Evolutionary conservation across 2,113 vertebrate species (phyloP).

Genomic region (Psittacus erithacus): DNA sequence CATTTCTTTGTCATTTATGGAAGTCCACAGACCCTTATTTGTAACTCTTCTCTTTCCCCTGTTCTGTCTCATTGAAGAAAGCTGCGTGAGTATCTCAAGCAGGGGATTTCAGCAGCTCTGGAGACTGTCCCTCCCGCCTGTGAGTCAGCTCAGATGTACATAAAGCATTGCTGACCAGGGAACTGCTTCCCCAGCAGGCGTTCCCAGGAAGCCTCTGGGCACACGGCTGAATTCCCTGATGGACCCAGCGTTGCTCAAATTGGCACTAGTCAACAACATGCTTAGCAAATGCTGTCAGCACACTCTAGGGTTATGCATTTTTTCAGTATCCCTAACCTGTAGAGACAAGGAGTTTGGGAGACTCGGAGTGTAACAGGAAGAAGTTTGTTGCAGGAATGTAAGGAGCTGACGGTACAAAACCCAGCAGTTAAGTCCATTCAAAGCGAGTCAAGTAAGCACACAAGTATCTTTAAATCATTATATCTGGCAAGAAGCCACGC

Average conservation of each 20-base stretch:
- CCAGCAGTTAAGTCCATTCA: not conserved
- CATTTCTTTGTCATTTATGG: not conserved
- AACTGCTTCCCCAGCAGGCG: not conserved
- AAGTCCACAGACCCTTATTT: not conserved
- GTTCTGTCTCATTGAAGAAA: not conserved
- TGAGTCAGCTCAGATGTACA: not conserved
- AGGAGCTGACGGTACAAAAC: not conserved
- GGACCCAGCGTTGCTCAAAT: not conserved
- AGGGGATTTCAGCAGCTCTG: not conserved
- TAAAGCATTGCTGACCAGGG: not conserved
- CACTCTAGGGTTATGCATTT: conserved; percentile 27
- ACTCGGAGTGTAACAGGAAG: not conserved
- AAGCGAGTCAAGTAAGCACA: conserved; percentile 15
- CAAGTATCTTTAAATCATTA: conserved; percentile 22
- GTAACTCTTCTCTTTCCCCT: not conserved
- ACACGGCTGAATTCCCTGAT: not conserved
- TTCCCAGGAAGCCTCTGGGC: not conserved
- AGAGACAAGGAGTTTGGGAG: conserved; percentile 15
- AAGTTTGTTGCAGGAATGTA: not conserved
- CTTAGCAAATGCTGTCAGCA: conserved; percentile 43
- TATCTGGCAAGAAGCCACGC: conserved; percentile 19
- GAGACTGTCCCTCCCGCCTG: not conserved
- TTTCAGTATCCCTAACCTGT: conserved; percentile 52
- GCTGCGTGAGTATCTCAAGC: not conserved
- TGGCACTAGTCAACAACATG: not conserved